Evolutionary conservation across 2,113 vertebrate genomes (phyloP).

Genomic region (Paramormyrops kingsleyae): DNA sequence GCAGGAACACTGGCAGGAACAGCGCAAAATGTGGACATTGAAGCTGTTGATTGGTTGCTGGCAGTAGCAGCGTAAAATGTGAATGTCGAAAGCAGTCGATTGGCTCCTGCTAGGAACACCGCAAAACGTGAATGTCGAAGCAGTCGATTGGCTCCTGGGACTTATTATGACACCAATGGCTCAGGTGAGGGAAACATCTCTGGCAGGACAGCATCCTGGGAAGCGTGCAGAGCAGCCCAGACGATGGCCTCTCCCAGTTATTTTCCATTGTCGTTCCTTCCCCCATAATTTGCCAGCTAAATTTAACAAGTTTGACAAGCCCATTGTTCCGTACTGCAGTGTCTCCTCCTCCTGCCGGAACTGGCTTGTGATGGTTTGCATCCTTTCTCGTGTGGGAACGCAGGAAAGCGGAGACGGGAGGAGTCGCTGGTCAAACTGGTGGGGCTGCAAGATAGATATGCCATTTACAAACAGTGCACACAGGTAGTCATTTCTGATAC

Average conservation of each 20-base stretch:
- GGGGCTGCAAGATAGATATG: not conserved
- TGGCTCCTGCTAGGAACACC: not conserved
- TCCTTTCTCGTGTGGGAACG: not conserved
- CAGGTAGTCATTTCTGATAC: not conserved
- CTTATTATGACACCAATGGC: not conserved
- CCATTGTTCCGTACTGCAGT: slow-evolving; percentile 14
- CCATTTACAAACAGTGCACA: not conserved
- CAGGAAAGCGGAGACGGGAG: not conserved
- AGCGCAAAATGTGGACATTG: not conserved
- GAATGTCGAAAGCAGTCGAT: not conserved
- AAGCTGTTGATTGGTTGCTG: not conserved
- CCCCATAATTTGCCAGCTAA: slow-evolving; percentile 1
- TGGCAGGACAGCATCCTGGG: not conserved
- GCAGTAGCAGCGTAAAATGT: not conserved
- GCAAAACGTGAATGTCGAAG: not conserved
- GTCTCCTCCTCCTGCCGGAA: not conserved
- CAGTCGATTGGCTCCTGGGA: not conserved
- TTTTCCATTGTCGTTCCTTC: not conserved
- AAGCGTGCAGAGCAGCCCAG: not conserved
- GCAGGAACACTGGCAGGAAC: not conserved
- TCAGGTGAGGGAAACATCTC: not conserved
- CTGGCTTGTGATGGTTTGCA: not conserved
- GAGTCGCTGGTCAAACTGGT: not conserved
- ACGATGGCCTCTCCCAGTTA: not conserved
- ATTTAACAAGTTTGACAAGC: slow-evolving; percentile 9